Conservation (phyloP, 2,888 invertebrate species). For the Branchellion lobata region DNA sequence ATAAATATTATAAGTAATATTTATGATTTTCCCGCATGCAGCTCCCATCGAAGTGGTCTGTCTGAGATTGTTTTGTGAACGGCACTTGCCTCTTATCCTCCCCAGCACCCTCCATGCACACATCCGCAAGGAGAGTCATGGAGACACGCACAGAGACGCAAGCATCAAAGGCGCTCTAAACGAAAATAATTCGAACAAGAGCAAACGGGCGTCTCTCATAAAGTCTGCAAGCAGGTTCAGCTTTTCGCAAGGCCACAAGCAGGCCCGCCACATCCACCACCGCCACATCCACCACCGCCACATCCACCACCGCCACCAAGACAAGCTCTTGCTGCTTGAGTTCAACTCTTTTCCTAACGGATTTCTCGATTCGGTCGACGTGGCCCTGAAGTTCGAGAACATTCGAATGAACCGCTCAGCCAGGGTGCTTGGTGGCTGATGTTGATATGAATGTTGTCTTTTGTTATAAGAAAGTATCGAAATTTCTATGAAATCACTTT, state of each 20-base stretch:
- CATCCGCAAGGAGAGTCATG: too few species aligned
- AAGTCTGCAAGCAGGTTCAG: too few species aligned
- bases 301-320: background rate
- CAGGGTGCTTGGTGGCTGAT: background rate
- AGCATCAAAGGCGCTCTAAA: background rate
- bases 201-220: too few species aligned
- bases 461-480: background rate
- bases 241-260: background rate
- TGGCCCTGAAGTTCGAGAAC: constrained; percentile 43
- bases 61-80: background rate
- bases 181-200: background rate
- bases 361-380: constrained; percentile 39
- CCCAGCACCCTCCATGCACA: too few species aligned
- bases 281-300: background rate
- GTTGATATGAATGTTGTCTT: background rate
- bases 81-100: background rate
- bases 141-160: too few species aligned
- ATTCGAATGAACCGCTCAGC: constrained; percentile 44
- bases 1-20: too few species aligned
- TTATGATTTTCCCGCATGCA: background rate
- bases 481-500: background rate
- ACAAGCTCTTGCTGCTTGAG: background rate
- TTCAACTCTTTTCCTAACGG: constrained; percentile 33
- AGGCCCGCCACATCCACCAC: background rate
- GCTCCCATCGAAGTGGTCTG: background rate